These are phyloP conservation scores for Chrysocyon brachyurus DNA, from an alignment of 2,797 vertebrate species.

Conservation along the genomic window DNA sequence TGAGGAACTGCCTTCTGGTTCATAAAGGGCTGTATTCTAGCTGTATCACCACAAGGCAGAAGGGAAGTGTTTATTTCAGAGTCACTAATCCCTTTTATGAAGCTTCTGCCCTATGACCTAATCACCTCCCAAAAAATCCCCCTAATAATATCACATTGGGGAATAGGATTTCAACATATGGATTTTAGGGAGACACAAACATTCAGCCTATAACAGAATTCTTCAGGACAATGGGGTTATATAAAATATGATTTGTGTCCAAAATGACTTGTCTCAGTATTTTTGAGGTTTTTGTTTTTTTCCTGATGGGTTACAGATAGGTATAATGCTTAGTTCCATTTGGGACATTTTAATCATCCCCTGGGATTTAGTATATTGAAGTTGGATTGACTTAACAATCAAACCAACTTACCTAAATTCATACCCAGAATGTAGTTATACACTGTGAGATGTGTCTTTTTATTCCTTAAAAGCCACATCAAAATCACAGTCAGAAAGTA, in stretches of 20 bases:
- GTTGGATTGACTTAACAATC: background rate
- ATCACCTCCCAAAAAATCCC: background rate
- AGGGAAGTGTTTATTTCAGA: background rate
- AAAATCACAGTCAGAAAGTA: conserved; percentile 31
- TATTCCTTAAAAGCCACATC: background rate
- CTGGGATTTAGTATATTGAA: conserved; percentile 11
- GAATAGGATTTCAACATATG: background rate
- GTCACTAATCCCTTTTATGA: background rate
- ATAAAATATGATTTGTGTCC: background rate
- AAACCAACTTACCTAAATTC: background rate
- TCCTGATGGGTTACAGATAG: background rate
- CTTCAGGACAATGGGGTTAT: background rate
- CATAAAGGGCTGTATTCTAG: background rate
- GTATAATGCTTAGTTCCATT: background rate
- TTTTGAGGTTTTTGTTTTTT: background rate
- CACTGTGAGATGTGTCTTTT: background rate
- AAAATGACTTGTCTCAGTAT: conserved; percentile 8
- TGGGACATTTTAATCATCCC: background rate
- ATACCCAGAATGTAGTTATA: background rate
- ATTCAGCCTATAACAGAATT: background rate
- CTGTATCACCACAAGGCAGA: background rate
- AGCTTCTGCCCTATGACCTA: background rate
- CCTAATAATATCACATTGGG: background rate
- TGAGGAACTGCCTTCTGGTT: background rate
- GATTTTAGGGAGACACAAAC: background rate